These are phyloP conservation scores for Orientallactaga bullata DNA, from an alignment of 2,113 vertebrate species.

Conservation along the genomic window DNA sequence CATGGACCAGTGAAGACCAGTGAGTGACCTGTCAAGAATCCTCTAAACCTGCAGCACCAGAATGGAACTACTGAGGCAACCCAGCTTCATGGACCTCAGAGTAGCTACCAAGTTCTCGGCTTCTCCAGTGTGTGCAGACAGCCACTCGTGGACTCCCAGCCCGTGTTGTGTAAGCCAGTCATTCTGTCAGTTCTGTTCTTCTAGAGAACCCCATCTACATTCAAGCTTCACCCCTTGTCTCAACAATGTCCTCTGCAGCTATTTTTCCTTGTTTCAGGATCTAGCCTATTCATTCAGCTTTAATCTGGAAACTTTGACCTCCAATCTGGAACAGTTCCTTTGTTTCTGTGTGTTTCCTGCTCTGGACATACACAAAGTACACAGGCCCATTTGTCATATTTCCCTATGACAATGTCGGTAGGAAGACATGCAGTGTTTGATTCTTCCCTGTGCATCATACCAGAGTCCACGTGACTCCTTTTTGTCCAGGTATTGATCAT, in stretches of 20 bases:
- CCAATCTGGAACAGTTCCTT: not conserved
- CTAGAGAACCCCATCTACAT: too few species aligned
- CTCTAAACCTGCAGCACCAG: too few species aligned
- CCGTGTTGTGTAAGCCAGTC: too few species aligned
- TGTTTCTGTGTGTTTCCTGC: not conserved
- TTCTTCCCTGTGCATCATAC: not conserved
- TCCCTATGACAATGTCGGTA: not conserved
- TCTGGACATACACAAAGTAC: not conserved
- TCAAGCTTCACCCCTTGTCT: not conserved
- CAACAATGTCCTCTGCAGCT: rapidly evolving
- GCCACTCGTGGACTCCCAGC: too few species aligned
- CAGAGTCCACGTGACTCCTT: not conserved
- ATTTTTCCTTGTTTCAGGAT: not conserved
- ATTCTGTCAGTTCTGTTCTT: too few species aligned
- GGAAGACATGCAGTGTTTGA: not conserved
- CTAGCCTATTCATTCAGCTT: not conserved
- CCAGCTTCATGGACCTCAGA: too few species aligned
- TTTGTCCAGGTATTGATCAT: not conserved
- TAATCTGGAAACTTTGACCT: not conserved
- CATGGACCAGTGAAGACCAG: too few species aligned
- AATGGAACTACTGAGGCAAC: too few species aligned
- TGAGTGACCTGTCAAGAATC: too few species aligned
- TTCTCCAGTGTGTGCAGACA: too few species aligned
- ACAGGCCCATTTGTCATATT: not conserved
- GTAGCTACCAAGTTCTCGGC: too few species aligned